These are phyloP conservation scores for Sarcophaga variegata DNA, from an alignment of 2,888 invertebrate genomes.

Conservation along the genomic window DNA sequence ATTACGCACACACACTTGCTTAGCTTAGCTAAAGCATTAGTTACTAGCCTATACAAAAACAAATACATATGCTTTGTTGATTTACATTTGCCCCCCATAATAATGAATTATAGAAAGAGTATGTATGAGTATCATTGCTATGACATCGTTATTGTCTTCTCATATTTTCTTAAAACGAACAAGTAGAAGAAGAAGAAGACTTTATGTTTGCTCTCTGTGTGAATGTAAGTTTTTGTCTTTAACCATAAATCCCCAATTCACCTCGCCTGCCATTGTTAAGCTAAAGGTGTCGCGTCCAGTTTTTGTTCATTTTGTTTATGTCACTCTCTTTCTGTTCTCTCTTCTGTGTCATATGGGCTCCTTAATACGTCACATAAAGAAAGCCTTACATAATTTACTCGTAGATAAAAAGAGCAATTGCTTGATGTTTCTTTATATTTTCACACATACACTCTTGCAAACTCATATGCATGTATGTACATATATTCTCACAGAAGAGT, in stretches of 20 bases:
- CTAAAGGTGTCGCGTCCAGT: constrained; percentile 64
- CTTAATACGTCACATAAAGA: constrained; percentile 59
- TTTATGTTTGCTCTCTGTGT: background rate
- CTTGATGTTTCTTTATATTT: constrained; percentile 31
- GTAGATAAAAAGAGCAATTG: constrained; percentile 61
- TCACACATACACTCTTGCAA: no score
- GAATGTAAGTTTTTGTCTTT: background rate
- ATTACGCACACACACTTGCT: no score
- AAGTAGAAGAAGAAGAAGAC: background rate
- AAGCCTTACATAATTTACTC: constrained; percentile 50
- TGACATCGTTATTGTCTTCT: constrained; percentile 8
- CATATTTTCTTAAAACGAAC: constrained; percentile 18
- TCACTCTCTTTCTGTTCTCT: no score
- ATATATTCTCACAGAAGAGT: no score
- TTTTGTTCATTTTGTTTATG: constrained; percentile 10
- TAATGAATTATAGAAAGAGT: constrained; percentile 52
- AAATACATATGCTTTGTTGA: background rate
- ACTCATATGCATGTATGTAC: accelerated
- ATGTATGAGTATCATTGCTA: background rate
- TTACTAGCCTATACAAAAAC: background rate
- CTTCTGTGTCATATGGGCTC: background rate
- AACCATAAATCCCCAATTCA: constrained; percentile 3
- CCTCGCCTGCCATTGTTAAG: constrained; percentile 24
- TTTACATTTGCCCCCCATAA: background rate
- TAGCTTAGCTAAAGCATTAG: no score